These are phyloP conservation scores for Gambusia holbrooki DNA, from an alignment of 2,113 vertebrate genomes.

Conservation along the genomic window DNA sequence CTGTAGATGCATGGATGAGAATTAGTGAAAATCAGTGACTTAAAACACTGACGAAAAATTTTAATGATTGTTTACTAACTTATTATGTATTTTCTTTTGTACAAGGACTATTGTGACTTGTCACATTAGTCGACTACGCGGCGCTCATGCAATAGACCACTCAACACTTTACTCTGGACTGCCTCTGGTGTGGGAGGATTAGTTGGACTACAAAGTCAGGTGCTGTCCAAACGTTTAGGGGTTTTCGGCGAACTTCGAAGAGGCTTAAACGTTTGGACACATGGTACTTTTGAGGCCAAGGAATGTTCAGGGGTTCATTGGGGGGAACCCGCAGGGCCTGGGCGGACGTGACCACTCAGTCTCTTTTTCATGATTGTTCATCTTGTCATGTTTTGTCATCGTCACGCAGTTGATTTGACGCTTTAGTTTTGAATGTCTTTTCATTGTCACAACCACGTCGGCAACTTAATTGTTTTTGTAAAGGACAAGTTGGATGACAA, in stretches of 20 bases:
- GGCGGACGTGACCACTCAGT: constrained; percentile 77
- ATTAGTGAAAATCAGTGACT: constrained; percentile 70
- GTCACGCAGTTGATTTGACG: constrained; percentile 61
- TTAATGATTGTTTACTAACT: constrained; percentile 77
- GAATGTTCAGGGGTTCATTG: constrained; percentile 79
- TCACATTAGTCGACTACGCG: constrained; percentile 73
- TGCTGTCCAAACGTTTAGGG: constrained; percentile 64
- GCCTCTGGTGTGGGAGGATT: constrained; percentile 64
- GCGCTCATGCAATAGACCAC: constrained; percentile 79
- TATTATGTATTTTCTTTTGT: constrained; percentile 71
- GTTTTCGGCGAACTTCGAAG: constrained; percentile 17
- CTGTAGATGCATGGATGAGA: constrained; percentile 73
- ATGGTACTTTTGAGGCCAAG: constrained; percentile 69
- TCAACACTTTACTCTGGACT: constrained; percentile 75
- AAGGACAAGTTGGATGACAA: constrained; percentile 62
- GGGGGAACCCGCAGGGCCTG: constrained; percentile 65
- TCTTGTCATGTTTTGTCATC: constrained; percentile 68
- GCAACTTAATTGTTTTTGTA: constrained; percentile 57
- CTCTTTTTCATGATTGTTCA: constrained; percentile 79
- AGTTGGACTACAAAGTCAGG: constrained; percentile 66
- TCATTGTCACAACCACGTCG: constrained; percentile 61
- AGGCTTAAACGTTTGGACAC: constrained; percentile 54
- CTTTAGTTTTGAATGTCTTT: constrained; percentile 81
- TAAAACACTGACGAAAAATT: constrained; percentile 64
- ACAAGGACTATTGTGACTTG: constrained; percentile 67